Base-by-base conservation (phyloP, 2,113 vertebrate species). In the Hypomesus transpacificus region DNA sequence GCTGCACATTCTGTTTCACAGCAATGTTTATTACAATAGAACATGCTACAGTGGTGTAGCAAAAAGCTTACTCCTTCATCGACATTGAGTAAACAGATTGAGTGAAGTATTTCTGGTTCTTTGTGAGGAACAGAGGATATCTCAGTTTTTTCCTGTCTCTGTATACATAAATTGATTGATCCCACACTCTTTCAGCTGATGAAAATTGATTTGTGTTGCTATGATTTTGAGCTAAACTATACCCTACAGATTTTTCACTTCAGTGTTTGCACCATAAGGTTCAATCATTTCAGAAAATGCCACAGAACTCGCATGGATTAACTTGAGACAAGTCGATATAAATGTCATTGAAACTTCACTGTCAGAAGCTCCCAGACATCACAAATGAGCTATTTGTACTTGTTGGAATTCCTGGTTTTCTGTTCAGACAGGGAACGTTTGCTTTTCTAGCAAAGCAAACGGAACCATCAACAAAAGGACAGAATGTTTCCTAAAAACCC, bases 171-270 rank as follows among this genome's bases (percentile, higher is more conserved):
- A 74, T 64, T 76, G 90, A 93, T 92, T 90, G 92, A 94, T 91
- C 78, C 52, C n/a, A 4, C 60, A 53, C 82, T 80, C 76, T 73
- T 88, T 76, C 76, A 79, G 69, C 85, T 91, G 92, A 92, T 91
- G 90, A 87, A 89, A 87, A 96, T 94, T 86, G 92, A 96, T 96
- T 92, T 89, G 85, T 64, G 85, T 84, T 86, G 81, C 81, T 87
- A 77, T 77, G 79, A 69, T 71, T 81, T 80, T 81, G 20, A 62
- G 79, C 75, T 1, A 39, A 51, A 83, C 84, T 86, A 83, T 65
- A 82, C 85, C 81, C 85, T 79, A 66, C 84, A 88, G 87, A 84
- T 82, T 70, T 16, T 84, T 70, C 85, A 76, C 75, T 75, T 89
- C 81, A 87, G 78, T 82, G 74, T 91, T 31, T 86, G 88, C 86